Base-by-base conservation (phyloP, 1,140 invertebrate species). In the Colletes gigas region DNA sequence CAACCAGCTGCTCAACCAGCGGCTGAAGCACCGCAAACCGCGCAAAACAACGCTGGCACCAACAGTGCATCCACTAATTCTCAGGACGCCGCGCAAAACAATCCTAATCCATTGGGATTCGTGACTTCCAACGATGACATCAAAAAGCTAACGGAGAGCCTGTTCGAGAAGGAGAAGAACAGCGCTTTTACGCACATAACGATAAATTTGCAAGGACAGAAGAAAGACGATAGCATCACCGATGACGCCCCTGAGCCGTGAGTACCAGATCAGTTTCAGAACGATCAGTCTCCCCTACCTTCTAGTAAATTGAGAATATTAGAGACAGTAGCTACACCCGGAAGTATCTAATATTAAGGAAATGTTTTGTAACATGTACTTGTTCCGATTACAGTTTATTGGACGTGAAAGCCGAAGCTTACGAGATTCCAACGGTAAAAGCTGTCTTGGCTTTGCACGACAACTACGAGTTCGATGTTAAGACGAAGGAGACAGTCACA, bases 401-500 rank as follows among this genome's bases (percentile, higher is more conserved):
- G 39, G 68, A 30, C 10, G 74, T 91, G 8, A 92, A 90, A 68
- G 85, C 83, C 1, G 91, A 91, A 86, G 93, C 89, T 72, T 94
- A 90, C 6, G 91, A 93, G 80, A 85, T 93, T 52, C 91, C 94
- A 17, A 94, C 94, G 3, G 88, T 94, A 4, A 92, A 93, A 78
- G 91, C 92, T 12, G 88, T 94, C 10, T 19, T 94, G 4, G 88
- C 90, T 6, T 83, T 94, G 9, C 90, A 93, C 62, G 92, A 94
- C 78, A 94, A 94, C 75, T 94, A 94, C 60, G 92, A 93, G 50
- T 79, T 94, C 4, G 92, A 94, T 55, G 93, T 94, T 1, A 94
- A 91, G 8, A 91, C 89, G 6, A 92, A 93, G n/a, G 96, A 96
- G 84, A 89, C 83, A 0, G 93, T 95, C 0, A 96, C 95, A 0